Evolutionary conservation across 2,888 invertebrate species (phyloP), one percentile per base, ranked within the genome.

Genomic region (Morinoia aosen): DNA sequence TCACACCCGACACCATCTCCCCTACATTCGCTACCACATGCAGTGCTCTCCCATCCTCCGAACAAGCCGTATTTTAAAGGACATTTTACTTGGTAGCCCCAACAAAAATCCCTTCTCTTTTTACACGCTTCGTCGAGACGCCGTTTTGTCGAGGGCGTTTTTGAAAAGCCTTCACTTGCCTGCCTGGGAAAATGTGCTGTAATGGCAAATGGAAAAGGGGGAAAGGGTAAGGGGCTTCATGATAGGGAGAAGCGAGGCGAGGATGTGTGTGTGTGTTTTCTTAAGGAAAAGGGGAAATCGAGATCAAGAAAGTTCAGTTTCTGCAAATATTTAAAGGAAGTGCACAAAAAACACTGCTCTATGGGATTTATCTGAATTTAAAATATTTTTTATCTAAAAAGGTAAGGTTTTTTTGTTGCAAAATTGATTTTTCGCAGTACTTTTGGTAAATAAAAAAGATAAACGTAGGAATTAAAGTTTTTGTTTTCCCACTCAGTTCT

Each of bases 121-220:
- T 33, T 76, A 19, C 76, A 76, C 25, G 76, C 2, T 76, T 33
- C 33, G 16, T 76, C 76, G 76, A 76, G 25, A 33, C 76, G 76
- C 25, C 76, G 76, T 76, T 76, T 76, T 76, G 76, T 19, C 76
- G 33, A 76, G 19, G 76, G 76, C 33, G 76, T 76, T 76, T 76
- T 76, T 76, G 16, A 40, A 48, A 90, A 40, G 90, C 90, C 90
- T 39, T 90, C 19, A 39, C 48, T 11, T 16, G 57, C 33, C 11
- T 48, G 93, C 57, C 33, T 39, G 57, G 57, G 93, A 93, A 93
- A 93, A 57, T 93, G 93, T 33, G 93, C 93, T 33, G 48, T 93
- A 57, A 93, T 56, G 48, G 93, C 93, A 93, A 93, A 93, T 93
- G 93, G 93, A 33, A 93, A 93, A 19, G 58, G 16, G 93, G 93